Evolutionary conservation across 2,797 vertebrate species (phyloP), one percentile per base, ranked within the genome.

Genomic region (Gastrophryne carolinensis): DNA sequence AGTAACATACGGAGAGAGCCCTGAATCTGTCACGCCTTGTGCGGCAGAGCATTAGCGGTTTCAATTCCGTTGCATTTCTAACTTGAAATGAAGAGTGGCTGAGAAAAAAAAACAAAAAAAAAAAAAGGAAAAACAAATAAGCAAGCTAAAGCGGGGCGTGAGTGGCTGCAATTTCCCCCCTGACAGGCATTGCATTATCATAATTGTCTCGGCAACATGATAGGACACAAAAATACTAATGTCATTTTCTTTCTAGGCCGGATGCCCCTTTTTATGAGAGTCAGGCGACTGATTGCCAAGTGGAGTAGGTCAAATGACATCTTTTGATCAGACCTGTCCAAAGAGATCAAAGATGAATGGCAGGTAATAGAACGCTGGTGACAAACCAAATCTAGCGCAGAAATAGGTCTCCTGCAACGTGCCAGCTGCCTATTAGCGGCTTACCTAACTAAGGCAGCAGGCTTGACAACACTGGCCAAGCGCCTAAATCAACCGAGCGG

Each of bases 291-390:
- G 92, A 93, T 95, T 97, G 96, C 96, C 96, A 96, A 94, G 93
- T 90, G 84, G 92, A 95, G 93, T 95, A 91, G 96, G 95, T 95
- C 94, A 92, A 92, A 94, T 98, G 95, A 96, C 95, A 95, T 96
- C 96, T 96, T 97, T 96, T 98, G 95, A 99, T 99, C 97, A 98
- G 95, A 88, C 91, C 95, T 98, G 97, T 99, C 97, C 93, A 95
- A 97, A 98, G 93, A 96, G 94, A 98, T 98, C 96, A 98, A 94
- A 93, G 93, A 89, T 92, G 94, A 96, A 92, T 96, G 95, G 93
- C 96, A 97, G 94, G 94, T 96, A 97, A 97, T 98, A 95, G 96
- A 97, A 94, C 94, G 90, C 92, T 92, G 88, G 91, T 90, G 91
- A 96, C 95, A 94, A 90, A 92, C 92, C 95, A 95, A 98, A 98